These are phyloP conservation scores for Trinorchestia longiramus DNA, from an alignment of 1,140 invertebrate species.

Conservation along the genomic window DNA sequence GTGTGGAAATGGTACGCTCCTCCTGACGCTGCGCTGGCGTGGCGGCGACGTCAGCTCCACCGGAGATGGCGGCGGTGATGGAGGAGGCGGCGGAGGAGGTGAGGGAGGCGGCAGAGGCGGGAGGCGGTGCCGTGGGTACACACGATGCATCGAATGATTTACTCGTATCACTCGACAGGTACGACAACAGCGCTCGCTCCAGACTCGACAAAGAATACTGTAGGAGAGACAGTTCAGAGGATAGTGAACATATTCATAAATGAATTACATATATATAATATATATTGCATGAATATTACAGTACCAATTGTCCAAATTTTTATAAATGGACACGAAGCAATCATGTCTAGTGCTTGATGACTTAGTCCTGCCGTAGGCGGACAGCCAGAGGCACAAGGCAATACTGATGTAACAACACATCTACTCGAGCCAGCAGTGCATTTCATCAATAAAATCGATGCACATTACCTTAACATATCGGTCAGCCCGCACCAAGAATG, in stretches of 20 bases:
- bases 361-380: too few relatives aligned
- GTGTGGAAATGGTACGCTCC: slow-evolving; percentile 61
- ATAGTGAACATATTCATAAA: not conserved
- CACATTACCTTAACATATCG: too few relatives aligned
- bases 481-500: too few relatives aligned
- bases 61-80: not conserved
- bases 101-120: slow-evolving; percentile 33
- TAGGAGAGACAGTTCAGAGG: not conserved
- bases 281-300: too few relatives aligned
- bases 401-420: too few relatives aligned
- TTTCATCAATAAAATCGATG: too few relatives aligned
- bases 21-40: slow-evolving; percentile 55
- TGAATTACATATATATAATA: too few relatives aligned
- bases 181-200: slow-evolving; percentile 62
- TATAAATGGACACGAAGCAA: too few relatives aligned
- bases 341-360: too few relatives aligned
- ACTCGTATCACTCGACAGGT: slow-evolving; percentile 57
- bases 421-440: too few relatives aligned
- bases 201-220: slow-evolving; percentile 64
- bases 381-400: too few relatives aligned
- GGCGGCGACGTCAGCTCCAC: not conserved
- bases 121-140: slow-evolving; percentile 80
- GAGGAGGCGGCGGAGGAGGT: slow-evolving; percentile 9
- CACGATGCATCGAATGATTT: slow-evolving; percentile 87
- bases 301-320: too few relatives aligned